phyloP scores from a whole-genome alignment of 1,140 invertebrate species.

The Drosophila albomicans region DNA sequence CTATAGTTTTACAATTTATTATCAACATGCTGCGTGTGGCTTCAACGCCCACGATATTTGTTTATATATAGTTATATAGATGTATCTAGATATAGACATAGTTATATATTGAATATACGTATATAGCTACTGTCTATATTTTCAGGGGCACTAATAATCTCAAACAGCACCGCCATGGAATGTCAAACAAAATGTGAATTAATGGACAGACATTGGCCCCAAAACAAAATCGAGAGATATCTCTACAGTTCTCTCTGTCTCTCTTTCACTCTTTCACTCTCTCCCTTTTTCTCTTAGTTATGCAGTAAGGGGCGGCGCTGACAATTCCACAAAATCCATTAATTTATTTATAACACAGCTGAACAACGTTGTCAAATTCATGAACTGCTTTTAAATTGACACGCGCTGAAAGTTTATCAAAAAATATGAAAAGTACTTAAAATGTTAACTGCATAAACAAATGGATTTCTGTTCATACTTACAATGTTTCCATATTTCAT shows the following conservation, averaged over 20 bases:
- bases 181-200: conserved; percentile 67
- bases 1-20: conserved; percentile 58
- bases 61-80: conserved; percentile 17
- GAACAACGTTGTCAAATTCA: conserved; percentile 51
- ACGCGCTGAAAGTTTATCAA: conserved; percentile 33
- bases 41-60: conserved; percentile 54
- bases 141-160: conserved; percentile 47
- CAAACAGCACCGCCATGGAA: conserved; percentile 55
- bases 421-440: conserved; percentile 7
- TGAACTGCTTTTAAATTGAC: conserved; percentile 18
- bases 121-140: conserved; percentile 32
- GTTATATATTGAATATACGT: conserved; percentile 12
- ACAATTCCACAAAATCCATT: conserved; percentile 51
- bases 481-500: not conserved
- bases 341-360: conserved; percentile 63
- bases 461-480: not conserved
- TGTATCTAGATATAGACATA: conserved; percentile 18
- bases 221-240: conserved; percentile 52
- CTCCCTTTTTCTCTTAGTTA: not conserved
- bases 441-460: not conserved
- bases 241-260: conserved; percentile 7
- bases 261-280: conserved; percentile 7
- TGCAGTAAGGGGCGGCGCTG: not conserved
- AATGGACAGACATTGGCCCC: conserved; percentile 52
- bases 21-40: conserved; percentile 58